phyloP scores from a whole-genome alignment of 1,140 invertebrate genomes.

The Psix sp. region DNA sequence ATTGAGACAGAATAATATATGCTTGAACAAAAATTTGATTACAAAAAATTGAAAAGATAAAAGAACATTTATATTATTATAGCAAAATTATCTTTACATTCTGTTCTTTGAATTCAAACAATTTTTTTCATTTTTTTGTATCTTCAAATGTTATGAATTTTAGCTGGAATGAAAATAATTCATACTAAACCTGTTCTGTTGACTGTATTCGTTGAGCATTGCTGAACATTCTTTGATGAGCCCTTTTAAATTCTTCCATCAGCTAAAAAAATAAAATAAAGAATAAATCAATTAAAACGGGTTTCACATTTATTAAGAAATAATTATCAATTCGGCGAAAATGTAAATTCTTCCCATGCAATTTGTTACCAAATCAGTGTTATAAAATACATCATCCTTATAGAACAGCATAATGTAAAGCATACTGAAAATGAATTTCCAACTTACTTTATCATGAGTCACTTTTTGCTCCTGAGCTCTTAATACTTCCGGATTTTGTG shows the following conservation, averaged over 20 bases:
- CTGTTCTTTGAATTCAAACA: neutral
- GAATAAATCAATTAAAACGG: neutral
- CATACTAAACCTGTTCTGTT: slow-evolving; percentile 62
- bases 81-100: no score
- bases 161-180: neutral
- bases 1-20: no score
- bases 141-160: neutral
- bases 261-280: slow-evolving; percentile 75
- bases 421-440: neutral
- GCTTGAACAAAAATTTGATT: no score
- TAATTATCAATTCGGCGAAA: neutral
- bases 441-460: slow-evolving; percentile 72
- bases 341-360: neutral
- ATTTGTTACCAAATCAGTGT: no score
- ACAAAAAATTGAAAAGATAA: no score
- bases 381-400: neutral
- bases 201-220: slow-evolving; percentile 66
- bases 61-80: no score
- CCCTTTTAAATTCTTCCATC: slow-evolving; percentile 92
- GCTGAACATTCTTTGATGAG: slow-evolving; percentile 90
- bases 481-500: slow-evolving; percentile 64
- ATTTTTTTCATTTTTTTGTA: neutral
- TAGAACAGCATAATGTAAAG: neutral
- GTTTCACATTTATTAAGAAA: neutral
- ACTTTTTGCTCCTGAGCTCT: slow-evolving; percentile 71